phyloP scores from a whole-genome alignment of 2,797 vertebrate species.

The Sebastes taczanowskii region DNA sequence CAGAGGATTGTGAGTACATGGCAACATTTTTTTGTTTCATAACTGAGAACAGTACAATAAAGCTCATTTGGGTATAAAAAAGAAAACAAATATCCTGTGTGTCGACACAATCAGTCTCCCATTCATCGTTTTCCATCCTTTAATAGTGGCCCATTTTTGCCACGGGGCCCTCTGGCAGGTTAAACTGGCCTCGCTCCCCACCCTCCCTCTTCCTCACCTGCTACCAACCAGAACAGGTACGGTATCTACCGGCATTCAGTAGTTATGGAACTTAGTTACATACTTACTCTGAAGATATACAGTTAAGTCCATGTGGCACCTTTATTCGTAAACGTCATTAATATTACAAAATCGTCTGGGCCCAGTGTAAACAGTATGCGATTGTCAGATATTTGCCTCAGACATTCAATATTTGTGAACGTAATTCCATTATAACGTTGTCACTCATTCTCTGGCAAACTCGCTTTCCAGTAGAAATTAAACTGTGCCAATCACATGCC shows the following conservation, averaged over 20 bases:
- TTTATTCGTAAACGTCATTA: not conserved
- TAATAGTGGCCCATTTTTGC: not conserved
- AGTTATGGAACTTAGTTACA: not conserved
- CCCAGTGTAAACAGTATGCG: conserved; percentile 7
- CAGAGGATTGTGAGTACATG: no score
- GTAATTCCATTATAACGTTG: conserved; percentile 33
- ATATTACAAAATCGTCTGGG: not conserved
- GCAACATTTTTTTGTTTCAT: not conserved
- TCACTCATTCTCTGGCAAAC: conserved; percentile 17
- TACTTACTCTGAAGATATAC: not conserved
- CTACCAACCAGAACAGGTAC: not conserved
- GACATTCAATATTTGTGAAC: conserved; percentile 25
- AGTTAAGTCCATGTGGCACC: not conserved
- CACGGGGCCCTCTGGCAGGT: not conserved
- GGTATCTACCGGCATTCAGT: not conserved
- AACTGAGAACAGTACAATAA: no score
- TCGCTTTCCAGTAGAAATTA: conserved; percentile 16
- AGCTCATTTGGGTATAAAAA: not conserved
- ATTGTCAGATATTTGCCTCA: conserved; percentile 31
- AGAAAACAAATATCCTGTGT: not conserved
- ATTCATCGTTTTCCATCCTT: not conserved
- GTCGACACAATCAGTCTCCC: not conserved
- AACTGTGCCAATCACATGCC: conserved; percentile 24
- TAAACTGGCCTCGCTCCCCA: not conserved
- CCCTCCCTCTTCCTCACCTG: not conserved